Conservation (phyloP, 1,140 invertebrate genomes). For the Drosophila tristis region DNA sequence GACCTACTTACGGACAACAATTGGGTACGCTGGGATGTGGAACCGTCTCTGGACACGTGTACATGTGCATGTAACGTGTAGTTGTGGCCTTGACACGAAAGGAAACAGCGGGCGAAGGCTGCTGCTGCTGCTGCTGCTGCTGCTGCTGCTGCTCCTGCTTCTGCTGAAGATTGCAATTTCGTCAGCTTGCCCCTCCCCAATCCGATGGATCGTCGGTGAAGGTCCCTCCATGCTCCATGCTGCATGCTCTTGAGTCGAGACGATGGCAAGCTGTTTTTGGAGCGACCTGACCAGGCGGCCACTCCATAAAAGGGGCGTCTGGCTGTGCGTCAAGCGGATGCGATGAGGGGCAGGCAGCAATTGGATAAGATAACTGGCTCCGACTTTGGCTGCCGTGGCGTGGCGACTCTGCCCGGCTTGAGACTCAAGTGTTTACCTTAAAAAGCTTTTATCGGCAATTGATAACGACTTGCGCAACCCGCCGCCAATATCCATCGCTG, state of each 20-base stretch:
- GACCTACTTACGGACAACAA: slow-evolving; percentile 42
- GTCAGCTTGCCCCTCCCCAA: slow-evolving; percentile 2
- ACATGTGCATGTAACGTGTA: slow-evolving; percentile 12
- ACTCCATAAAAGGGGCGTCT: slow-evolving; percentile 61
- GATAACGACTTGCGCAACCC: slow-evolving; percentile 69
- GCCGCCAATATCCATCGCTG: slow-evolving; percentile 35
- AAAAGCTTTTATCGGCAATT: slow-evolving; percentile 61
- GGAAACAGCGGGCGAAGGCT: no score
- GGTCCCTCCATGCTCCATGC: slow-evolving; percentile 14
- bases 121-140: background rate
- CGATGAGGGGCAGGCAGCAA: slow-evolving; percentile 8
- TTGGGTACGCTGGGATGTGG: slow-evolving; percentile 35
- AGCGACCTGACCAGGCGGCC: slow-evolving; percentile 13
- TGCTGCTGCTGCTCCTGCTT: background rate
- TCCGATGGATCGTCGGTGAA: slow-evolving; percentile 18
- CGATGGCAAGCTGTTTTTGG: slow-evolving; percentile 2
- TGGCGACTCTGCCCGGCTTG: no score
- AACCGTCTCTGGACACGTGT: background rate
- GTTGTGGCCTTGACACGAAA: slow-evolving; percentile 31
- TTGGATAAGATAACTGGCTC: slow-evolving; percentile 64
- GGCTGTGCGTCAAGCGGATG: slow-evolving; percentile 27
- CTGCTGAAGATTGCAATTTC: slow-evolving; percentile 24
- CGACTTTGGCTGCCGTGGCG: slow-evolving; percentile 16
- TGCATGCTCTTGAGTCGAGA: slow-evolving; percentile 18
- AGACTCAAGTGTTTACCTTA: slow-evolving; percentile 25